phyloP scores from a whole-genome alignment of 2,888 invertebrate species.

The Drosophila austrosaltans region DNA sequence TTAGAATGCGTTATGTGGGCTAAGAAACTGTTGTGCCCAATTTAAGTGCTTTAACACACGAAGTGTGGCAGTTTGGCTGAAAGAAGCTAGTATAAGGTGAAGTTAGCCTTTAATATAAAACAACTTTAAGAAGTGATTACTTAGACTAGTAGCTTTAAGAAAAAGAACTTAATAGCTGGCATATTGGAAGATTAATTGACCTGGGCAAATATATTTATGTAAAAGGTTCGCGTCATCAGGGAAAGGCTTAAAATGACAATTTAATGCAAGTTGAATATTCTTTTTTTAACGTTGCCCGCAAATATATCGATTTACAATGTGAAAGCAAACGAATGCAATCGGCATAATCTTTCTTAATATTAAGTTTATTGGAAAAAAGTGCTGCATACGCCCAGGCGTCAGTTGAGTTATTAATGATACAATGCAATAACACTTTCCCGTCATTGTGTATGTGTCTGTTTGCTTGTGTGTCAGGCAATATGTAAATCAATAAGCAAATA shows the following conservation, averaged over 20 bases:
- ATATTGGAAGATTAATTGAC: constrained; percentile 67
- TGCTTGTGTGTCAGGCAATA: neutral
- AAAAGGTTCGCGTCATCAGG: too few species aligned
- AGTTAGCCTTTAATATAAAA: neutral
- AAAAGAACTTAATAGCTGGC: constrained; percentile 22
- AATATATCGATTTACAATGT: neutral
- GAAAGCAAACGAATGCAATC: constrained; percentile 27
- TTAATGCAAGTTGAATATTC: constrained; percentile 34
- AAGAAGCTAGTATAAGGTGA: neutral
- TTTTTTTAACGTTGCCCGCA: neutral
- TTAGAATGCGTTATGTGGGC: constrained; percentile 52
- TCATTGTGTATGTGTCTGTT: neutral
- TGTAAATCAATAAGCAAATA: constrained; percentile 47
- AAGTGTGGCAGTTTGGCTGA: neutral
- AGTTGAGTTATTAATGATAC: constrained; percentile 29
- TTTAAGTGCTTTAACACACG: constrained; percentile 43
- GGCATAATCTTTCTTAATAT: constrained; percentile 26
- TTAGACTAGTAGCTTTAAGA: neutral
- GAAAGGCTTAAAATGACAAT: constrained; percentile 28
- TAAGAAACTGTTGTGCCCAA: constrained; percentile 25
- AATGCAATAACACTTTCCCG: constrained; percentile 35
- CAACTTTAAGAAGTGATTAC: neutral
- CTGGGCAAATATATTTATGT: constrained; percentile 17
- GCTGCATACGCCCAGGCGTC: constrained; percentile 21
- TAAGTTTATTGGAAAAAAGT: constrained; percentile 24